Percentiles rank a stretch among this genome's conserved stretches.
Conservation (phyloP, 2,888 invertebrate genomes). For the Ochlodes sylvanus region DNA sequence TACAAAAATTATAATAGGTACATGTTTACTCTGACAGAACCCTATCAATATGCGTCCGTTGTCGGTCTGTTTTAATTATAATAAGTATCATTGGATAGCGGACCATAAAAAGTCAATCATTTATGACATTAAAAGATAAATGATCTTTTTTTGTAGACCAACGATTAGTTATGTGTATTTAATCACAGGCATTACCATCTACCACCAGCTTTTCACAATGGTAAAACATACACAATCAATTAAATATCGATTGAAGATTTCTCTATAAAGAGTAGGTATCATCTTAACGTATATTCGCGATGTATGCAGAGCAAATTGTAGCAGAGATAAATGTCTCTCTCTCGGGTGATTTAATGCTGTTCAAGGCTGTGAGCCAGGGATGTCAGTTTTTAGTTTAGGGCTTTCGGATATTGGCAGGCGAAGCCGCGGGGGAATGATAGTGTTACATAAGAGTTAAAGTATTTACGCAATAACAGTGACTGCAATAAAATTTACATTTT, state of each 20-base stretch:
- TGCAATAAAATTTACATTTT: no score
- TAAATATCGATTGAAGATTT: constrained; percentile 33
- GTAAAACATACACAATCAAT: constrained; percentile 12
- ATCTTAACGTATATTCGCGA: background rate
- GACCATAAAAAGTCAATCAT: no score
- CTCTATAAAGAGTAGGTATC: background rate
- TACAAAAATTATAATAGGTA: no score
- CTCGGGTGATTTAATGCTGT: constrained; percentile 26
- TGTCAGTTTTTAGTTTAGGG: constrained; percentile 1
- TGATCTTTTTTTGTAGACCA: background rate
- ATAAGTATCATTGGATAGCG: no score
- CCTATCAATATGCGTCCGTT: no score
- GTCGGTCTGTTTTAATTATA: no score
- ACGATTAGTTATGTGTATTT: background rate
- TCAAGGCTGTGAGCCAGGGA: constrained; percentile 3
- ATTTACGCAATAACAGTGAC: no score
- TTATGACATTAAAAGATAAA: no score
- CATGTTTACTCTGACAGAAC: no score
- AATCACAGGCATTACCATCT: background rate
- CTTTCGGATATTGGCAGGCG: no score
- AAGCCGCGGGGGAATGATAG: no score
- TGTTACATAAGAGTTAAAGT: no score
- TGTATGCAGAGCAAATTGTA: constrained; percentile 27
- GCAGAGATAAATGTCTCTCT: constrained; percentile 30
- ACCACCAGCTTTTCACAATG: background rate